Evolutionary conservation across 1,140 invertebrate genomes (phyloP).

Genomic region (Xylocopa sonorina): DNA sequence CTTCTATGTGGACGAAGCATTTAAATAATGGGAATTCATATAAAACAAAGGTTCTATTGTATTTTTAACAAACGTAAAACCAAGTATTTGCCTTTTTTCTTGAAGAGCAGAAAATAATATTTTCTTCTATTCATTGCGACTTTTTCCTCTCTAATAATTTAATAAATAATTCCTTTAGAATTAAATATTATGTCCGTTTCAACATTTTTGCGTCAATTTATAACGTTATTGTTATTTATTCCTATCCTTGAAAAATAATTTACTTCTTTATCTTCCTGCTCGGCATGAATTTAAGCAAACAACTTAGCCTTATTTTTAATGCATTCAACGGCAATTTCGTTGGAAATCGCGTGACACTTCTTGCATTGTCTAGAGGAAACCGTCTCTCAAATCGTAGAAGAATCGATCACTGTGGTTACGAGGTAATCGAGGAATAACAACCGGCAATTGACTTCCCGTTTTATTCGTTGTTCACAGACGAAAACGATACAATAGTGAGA

Average conservation of each 20-base stretch:
- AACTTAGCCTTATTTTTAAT: not conserved
- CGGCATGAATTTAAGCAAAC: not conserved
- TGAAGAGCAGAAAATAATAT: no score
- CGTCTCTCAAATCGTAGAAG: not conserved
- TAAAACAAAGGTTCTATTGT: not conserved
- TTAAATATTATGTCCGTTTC: no score
- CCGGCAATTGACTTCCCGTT: not conserved
- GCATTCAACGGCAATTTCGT: not conserved
- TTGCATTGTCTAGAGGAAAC: not conserved
- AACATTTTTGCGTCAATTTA: no score
- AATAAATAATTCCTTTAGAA: no score
- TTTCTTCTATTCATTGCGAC: not conserved
- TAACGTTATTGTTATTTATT: no score
- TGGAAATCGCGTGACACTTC: constrained; percentile 27
- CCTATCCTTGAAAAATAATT: no score
- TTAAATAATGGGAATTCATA: not conserved
- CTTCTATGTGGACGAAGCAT: not conserved
- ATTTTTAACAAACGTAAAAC: not conserved
- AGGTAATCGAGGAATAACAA: constrained; percentile 5
- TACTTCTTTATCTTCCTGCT: not conserved
- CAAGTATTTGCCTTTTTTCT: no score
- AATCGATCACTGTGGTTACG: not conserved
- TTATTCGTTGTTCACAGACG: not conserved
- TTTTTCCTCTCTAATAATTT: not conserved
- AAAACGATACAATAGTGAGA: not conserved